Evolutionary conservation across 2,797 vertebrate species (phyloP), one percentile per base, ranked within the genome.

Genomic region (Sebastes baramenuke): DNA sequence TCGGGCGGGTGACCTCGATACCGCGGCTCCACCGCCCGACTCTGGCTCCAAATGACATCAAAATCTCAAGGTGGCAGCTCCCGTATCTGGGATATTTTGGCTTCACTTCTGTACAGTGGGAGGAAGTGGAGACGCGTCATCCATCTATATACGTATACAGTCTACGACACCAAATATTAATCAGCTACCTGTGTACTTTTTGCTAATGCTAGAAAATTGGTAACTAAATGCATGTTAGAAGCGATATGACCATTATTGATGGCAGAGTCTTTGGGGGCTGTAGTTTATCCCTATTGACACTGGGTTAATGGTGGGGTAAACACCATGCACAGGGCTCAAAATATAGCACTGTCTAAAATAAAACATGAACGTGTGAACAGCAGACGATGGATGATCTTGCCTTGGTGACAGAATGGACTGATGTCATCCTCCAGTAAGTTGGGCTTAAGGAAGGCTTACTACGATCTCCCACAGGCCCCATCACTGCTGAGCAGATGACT

Each of bases 401-500:
- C 16, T 54, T 16, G 4, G 4, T 58, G 49, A 52, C 67, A 65
- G 61, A 67, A 70, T 25, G 30, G 55, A 60, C 55, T 59, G 42
- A 70, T 71, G 65, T 70, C 76, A 60, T 34, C 46, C 67, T 52
- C 32, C 18, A 68, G 67, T 38, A 38, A 60, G 65, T 18, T 22
- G 60, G 60, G 67, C n/a, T 77, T 66, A 9, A 22, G 32, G 29
- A 11, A 20, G 56, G 81, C 67, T 77, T 42, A 62, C 67, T 38
- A 27, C 38, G 67, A 29, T 73, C 76, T 85, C 81, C 78, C 77
- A 49, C 34, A 4, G n/a, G 77, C 60, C 36, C 49, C 4, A 67
- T 87, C 80, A 69, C 69, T 18, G 77, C 65, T 75, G 54, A 71
- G 73, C 83, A 77, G 75, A 82, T 70, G 75, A 66, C 54, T 59